phyloP scores from a whole-genome alignment of 2,888 invertebrate genomes.

The Cerastoderma edule region DNA sequence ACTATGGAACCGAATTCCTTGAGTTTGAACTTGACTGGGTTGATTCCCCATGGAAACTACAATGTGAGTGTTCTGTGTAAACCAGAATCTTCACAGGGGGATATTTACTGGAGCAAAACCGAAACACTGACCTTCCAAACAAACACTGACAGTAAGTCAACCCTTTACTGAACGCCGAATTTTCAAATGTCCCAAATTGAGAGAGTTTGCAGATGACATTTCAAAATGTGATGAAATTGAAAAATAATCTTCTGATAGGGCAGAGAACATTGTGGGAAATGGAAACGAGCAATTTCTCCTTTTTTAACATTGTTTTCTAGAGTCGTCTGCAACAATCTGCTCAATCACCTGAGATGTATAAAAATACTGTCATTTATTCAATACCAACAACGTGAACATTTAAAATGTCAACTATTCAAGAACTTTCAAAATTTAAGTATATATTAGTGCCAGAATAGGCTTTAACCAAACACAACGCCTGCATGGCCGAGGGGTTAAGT shows the following conservation, averaged over 20 bases:
- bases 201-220: no score
- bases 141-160: constrained; percentile 15
- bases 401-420: background rate
- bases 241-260: no score
- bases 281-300: background rate
- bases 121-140: background rate
- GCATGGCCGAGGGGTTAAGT: no score
- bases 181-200: no score
- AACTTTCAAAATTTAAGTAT: background rate
- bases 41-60: constrained; percentile 6
- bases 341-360: no score
- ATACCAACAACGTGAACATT: background rate
- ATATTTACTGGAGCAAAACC: constrained; percentile 2
- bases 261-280: constrained; percentile 18
- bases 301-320: background rate
- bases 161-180: no score
- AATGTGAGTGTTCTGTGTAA: background rate
- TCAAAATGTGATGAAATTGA: no score
- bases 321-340: no score
- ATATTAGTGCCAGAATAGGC: no score
- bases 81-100: background rate
- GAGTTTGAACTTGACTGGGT: background rate
- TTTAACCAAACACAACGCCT: no score
- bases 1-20: no score
- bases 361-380: background rate